Base-by-base conservation (phyloP, 2,797 vertebrate species). In the Phalloptychus januarius region DNA sequence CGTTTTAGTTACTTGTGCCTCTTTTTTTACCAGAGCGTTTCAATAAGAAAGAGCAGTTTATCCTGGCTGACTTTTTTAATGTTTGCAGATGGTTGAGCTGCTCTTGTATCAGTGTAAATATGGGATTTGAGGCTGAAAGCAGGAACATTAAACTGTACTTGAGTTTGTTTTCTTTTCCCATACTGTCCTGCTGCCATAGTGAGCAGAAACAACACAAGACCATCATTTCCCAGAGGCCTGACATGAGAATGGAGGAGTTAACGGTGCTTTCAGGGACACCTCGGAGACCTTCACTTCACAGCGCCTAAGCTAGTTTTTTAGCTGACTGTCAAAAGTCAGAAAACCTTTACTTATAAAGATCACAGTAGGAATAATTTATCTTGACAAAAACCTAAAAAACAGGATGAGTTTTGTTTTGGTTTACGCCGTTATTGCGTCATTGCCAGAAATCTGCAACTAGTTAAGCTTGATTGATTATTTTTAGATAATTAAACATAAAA, bases 211-310 rank as follows among this genome's bases (percentile, higher is more conserved):
- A 83, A 77, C 79, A 82, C 75, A 75, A 72, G 0, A 12, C 28
- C 84, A 73, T 85, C 80, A 84, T 85, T 93, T 90, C 90, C 88
- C 87, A 67, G 20, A 86, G 74, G 46, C 76, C 40, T 87, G 82
- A 89, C 82, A 63, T 87, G 36, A 87, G 52, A 72, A 69, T 31
- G 50, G 76, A 48, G 84, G 87, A 83, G 75, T 67, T 10, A 7
- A 28, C 31, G 91, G 4, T 87, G 83, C 90, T 45, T 94, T 92
- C 90, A 91, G 78, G 81, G 82, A 79, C 87, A 42, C 71, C 76
- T 44, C 56, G 12, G 28, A 58, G 13, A 15, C 15, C 28, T 33
- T 13, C 13, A 7, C 56, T 61, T 33, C 56, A 13, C 12, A 58
- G 28, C 28, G 16, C 12, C n/a, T 2, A 6, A 5, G 28, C 56